Base-by-base conservation (phyloP, 2,888 invertebrate genomes). In the Cyaniris semiargus region DNA sequence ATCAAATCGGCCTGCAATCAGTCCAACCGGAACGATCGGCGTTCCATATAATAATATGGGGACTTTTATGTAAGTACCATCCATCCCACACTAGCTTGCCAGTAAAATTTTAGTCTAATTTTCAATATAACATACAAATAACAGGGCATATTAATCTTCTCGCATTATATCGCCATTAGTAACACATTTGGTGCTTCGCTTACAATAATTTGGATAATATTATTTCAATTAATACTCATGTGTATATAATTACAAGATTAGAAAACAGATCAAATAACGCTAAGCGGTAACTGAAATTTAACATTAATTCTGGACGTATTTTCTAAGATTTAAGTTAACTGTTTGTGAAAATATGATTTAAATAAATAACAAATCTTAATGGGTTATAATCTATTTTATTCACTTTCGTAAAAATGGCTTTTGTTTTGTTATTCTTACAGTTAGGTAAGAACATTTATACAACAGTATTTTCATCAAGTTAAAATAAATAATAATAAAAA, bases 91-190 rank as follows among this genome's bases (percentile, higher is more conserved):
- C 23, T 8, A 6, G 18, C 66, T 27, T 2, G 27, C 66, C 27
- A 27, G 27, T 27, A 1, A 31, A 13, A 31, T 66, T 66, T 66
- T 18, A 27, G 72, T 53, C 7, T 48, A 48, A 53, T 48, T 74
- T 74, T 53, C 74, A 74, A 72, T 72, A 18, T 38, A 48, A 72
- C 72, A 60, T 13, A 44, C 72, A 44, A 53, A 27, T 74, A 74
- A n/a, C n/a, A 48, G 53, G 27, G 27, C 74, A 27, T 72, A 72
- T 74, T 74, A 74, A 74, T 74, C 48, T 74, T 48, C 48, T 48
- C 74, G 53, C 53, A 74, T 74, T 74, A 74, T 23, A 53, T 74
- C 48, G 53, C 53, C 74, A 53, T 74, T 74, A 74, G 74, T 27
- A 21, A 27, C 74, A 48, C 53, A 27, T 74, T 72, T 27, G 38